These are phyloP conservation scores for Caenorhabditis uteleia DNA, from an alignment of 2,888 invertebrate species.

Conservation along the genomic window DNA sequence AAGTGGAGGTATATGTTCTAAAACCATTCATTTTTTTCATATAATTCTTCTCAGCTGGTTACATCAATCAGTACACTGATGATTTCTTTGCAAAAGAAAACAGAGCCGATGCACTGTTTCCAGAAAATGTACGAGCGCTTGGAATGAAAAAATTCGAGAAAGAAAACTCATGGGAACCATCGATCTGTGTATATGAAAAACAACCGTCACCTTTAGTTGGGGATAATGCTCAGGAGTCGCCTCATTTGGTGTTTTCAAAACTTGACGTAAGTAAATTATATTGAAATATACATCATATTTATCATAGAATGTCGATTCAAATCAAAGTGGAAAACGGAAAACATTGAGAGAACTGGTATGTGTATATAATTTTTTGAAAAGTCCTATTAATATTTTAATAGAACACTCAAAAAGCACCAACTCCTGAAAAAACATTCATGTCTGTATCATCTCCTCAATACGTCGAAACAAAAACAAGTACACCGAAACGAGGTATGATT, in stretches of 20 bases:
- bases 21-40: neutral
- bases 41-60: neutral
- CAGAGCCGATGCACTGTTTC: neutral
- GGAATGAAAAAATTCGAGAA: conserved; percentile 1
- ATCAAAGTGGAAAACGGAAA: too few species aligned
- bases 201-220: conserved; percentile 4
- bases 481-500: conserved; percentile 3
- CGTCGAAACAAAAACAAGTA: conserved; percentile 6
- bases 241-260: too few species aligned
- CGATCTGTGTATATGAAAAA: neutral
- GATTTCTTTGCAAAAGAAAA: conserved; percentile 4
- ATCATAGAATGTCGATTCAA: too few species aligned
- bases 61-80: neutral
- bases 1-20: conserved; percentile 1
- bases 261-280: too few species aligned
- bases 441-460: neutral
- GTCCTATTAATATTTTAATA: too few species aligned
- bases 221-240: too few species aligned
- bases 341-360: too few species aligned
- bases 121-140: neutral
- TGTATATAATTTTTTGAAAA: too few species aligned
- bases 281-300: too few species aligned
- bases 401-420: too few species aligned
- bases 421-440: neutral
- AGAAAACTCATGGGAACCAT: conserved; percentile 8